Evolutionary conservation across 2,888 invertebrate species (phyloP), one percentile per base, ranked within the genome.

Genomic region (Ptilodon capucinus): DNA sequence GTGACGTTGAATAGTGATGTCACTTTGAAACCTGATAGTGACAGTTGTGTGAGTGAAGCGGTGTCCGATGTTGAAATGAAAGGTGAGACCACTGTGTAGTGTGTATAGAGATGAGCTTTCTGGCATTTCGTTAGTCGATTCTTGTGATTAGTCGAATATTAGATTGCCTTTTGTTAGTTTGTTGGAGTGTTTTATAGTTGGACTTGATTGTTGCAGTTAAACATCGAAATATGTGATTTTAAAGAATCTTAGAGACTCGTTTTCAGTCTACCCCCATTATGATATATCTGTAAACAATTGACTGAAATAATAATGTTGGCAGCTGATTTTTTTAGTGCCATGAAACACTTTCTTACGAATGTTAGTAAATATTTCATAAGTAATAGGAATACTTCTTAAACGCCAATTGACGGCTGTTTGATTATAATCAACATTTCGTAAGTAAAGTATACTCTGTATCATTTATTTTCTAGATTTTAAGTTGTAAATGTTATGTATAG

Each of bases 41-140:
- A 89, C 72, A 88, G 89, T 75, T 88, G 89, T 75, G 88, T 90
- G 25, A 91, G 91, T 68, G 91, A 91, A 60, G 85, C 85, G 1
- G 74, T 87, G 21, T 89, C 89, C 0, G 89, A 87, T 44, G 74
- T 80, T 1, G 85, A 82, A 28, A 67, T 76, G 1, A 86, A 76
- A 66, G 89, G 82, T 0, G 90, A 89, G 56, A 90, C 91, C 13
- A 83, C 86, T 6, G 90, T 91, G 52, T 89, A 60, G 48, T 17
- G 2, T 16, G 36, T 23, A 49, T 44, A 44, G 9, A 18, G 66
- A 61, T 42, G 39, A 40, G 40, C 19, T 49, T 51, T 42, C 30
- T 45, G 30, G 36, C 42, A 38, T 44, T 51, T 46, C 9, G 34
- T 35, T 44, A 45, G 30, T 16, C 13, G 35, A 40, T 42, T 35